Conservation (phyloP, 2,113 vertebrate species). For the Proterorhinus semilunaris region DNA sequence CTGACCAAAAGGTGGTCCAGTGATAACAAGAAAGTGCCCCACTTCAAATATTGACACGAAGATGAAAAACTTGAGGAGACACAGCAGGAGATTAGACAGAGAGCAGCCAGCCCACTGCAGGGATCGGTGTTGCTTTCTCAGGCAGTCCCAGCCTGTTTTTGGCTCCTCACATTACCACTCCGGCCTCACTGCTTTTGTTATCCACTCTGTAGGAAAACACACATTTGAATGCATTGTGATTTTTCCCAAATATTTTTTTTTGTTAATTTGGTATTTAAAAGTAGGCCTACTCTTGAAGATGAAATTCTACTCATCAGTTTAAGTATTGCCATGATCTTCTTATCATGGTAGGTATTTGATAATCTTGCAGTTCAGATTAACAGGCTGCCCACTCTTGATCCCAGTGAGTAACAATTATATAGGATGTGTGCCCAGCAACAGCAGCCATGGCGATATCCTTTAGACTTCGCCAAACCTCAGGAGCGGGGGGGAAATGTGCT, state of each 20-base stretch:
- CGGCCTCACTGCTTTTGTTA: neutral
- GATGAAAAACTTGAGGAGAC: constrained; percentile 15
- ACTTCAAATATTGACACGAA: constrained; percentile 36
- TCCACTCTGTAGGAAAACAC: neutral
- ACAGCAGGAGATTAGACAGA: constrained; percentile 20
- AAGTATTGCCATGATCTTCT: neutral
- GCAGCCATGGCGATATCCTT: constrained; percentile 34
- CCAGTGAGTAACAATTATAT: constrained; percentile 19
- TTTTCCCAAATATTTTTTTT: neutral
- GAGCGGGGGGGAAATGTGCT: too few species aligned
- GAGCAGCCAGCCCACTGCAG: constrained; percentile 29
- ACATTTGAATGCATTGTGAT: neutral
- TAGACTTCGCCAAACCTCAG: constrained; percentile 6
- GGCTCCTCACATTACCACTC: neutral
- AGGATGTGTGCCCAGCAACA: constrained; percentile 41
- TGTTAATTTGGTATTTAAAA: too few species aligned
- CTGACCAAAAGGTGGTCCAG: neutral
- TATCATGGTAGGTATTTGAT: neutral
- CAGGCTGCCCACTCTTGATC: constrained; percentile 20
- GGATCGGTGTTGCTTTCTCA: constrained; percentile 40
- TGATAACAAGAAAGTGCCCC: constrained; percentile 20
- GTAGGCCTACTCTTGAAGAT: too few species aligned
- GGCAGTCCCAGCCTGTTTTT: constrained; percentile 4
- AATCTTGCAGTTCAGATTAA: constrained; percentile 6
- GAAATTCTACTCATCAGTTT: too few species aligned